Evolutionary conservation across 2,113 vertebrate genomes (phyloP).

Genomic region (Urocynchramus pylzowi): DNA sequence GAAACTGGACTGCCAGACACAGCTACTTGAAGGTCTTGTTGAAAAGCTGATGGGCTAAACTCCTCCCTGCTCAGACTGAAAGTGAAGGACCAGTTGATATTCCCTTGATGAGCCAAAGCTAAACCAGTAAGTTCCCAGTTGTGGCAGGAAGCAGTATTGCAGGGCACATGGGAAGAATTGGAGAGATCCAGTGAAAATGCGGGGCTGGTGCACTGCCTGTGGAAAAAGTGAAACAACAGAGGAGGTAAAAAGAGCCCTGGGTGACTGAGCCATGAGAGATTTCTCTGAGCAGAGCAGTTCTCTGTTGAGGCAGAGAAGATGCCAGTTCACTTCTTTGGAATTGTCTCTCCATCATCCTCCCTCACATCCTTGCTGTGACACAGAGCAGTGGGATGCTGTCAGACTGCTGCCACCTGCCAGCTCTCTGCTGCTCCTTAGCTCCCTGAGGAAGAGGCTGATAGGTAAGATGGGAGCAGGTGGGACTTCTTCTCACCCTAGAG

Average conservation of each 20-base stretch:
- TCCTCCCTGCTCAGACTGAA: background rate
- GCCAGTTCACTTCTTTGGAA: background rate
- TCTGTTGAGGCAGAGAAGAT: background rate
- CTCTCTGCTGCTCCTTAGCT: background rate
- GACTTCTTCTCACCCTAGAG: background rate
- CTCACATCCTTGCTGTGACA: background rate
- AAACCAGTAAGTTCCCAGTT: accelerated
- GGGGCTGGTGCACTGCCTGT: background rate
- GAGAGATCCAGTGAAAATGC: background rate
- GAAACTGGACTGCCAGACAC: background rate
- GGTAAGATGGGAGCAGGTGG: background rate
- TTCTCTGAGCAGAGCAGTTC: background rate
- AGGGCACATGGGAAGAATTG: background rate
- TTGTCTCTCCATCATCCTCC: background rate
- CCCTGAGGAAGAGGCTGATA: background rate
- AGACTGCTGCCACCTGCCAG: background rate
- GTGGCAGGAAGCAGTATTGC: background rate
- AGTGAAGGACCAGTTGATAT: background rate
- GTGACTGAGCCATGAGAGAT: background rate
- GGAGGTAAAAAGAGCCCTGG: background rate
- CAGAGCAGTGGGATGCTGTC: background rate
- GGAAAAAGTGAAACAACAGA: background rate
- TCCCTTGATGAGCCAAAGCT: background rate
- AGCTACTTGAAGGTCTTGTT: background rate
- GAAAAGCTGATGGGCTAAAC: background rate